A percentile compares a stretch with the other conserved stretches of the same genome.
These are phyloP conservation scores for Cliona cf. orientalis DNA, from an alignment of 37 sponge, comb jelly and placozoan species.

Conservation along the genomic window DNA sequence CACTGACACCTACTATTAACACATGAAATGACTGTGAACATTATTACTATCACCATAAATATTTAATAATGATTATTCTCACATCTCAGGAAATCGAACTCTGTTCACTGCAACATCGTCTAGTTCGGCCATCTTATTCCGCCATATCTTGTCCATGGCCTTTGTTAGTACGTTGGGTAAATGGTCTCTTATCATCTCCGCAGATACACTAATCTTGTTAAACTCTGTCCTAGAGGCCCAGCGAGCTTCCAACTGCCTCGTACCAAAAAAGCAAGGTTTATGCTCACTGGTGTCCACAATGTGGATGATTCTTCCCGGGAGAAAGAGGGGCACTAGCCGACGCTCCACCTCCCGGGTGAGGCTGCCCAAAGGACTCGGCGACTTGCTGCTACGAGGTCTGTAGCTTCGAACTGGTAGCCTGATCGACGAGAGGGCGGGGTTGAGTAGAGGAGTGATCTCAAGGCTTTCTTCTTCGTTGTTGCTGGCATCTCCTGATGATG, in stretches of 20 bases:
- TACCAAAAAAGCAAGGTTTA: constrained; percentile 32
- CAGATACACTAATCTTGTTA: constrained; percentile 51
- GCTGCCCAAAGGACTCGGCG: not conserved
- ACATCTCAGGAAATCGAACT: too few relatives aligned
- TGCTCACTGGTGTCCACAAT: constrained; percentile 36
- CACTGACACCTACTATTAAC: too few relatives aligned
- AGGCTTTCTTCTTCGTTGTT: not conserved
- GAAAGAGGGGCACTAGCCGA: constrained; percentile 50
- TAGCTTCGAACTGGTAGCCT: constrained; percentile 6
- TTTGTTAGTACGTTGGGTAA: constrained; percentile 64
- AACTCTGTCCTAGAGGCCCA: constrained; percentile 70
- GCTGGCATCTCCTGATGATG: not conserved
- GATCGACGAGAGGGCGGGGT: constrained; percentile 4
- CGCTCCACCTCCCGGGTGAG: constrained; percentile 8
- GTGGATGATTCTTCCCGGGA: constrained; percentile 83
- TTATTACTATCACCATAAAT: too few relatives aligned
- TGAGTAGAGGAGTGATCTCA: constrained; percentile 22
- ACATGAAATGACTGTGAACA: not conserved
- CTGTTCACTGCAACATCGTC: constrained; percentile 2
- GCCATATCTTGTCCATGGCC: constrained; percentile 73
- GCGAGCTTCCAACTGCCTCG: constrained; percentile 40
- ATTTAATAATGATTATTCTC: too few relatives aligned
- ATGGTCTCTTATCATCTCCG: constrained; percentile 86
- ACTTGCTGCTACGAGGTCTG: not conserved
- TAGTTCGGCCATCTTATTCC: constrained; percentile 20